Evolutionary conservation across 1,140 invertebrate species (phyloP), one percentile per base, ranked within the genome.

Genomic region (Bombus superbus): DNA sequence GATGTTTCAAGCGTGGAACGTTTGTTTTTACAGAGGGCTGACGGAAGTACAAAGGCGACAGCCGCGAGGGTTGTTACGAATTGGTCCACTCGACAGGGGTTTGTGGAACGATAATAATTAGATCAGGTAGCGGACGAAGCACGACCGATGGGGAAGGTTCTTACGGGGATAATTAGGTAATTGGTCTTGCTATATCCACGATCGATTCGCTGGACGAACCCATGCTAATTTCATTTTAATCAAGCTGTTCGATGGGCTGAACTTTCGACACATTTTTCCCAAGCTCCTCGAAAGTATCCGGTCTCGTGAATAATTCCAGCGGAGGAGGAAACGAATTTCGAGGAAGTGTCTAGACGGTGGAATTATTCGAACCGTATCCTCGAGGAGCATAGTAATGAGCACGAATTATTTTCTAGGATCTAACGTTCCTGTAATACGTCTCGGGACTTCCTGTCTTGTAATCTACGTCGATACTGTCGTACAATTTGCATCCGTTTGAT

Each of bases 81-180:
- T 88, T 74, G 80, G 72, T 78, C 64, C 62, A 32, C 57, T 35
- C 73, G 68, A 79, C 82, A 57, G 83, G 91, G 88, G 89, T 91
- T 91, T 90, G 91, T 82, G 86, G 91, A 92, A 91, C 91, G 92
- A 93, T 94, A 94, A 93, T 94, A 94, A 93, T 94, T 93, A 93
- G 91, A 94, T 94, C 92, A 90, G 68, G 85, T 88, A 28, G 68
- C 75, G 32, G 87, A 91, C 89, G 84, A 92, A 91, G 90, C 81
- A 83, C 69, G 89, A 89, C 89, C 83, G 89, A 85, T 81, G 76
- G 84, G 82, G 87, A 83, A 76, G 71, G 47, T 18, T 28, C 22
- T 22, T 71, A 75, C 47, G 76, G 81, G 85, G 86, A 88, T 94
- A 93, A 94, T 94, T 93, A 93, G 91, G 91, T 94, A 93, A 94